Conservation (phyloP, 2,888 invertebrate genomes). For the Leptura quadrifasciata region DNA sequence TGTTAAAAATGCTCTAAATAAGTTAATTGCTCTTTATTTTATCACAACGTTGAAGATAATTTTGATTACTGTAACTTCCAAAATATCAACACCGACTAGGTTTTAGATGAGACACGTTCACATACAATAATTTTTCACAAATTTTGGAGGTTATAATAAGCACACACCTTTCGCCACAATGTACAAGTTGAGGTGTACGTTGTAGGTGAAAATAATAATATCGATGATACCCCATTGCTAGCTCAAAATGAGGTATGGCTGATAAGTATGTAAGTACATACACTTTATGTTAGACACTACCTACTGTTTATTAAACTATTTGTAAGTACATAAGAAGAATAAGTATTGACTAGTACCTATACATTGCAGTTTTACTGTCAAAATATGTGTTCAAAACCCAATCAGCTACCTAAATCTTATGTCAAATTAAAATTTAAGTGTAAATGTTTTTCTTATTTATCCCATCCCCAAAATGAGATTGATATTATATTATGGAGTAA, state of each 20-base stretch:
- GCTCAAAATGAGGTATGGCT: slow-evolving; percentile 70
- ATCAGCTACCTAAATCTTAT: slow-evolving; percentile 74
- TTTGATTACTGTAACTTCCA: slow-evolving; percentile 43
- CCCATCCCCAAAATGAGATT: background rate
- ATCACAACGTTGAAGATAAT: slow-evolving; percentile 54
- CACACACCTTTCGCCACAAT: slow-evolving; percentile 8
- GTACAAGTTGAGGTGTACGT: slow-evolving; percentile 25
- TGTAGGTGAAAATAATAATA: slow-evolving; percentile 22
- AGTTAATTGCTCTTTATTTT: slow-evolving; percentile 61
- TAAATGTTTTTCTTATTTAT: slow-evolving; percentile 52
- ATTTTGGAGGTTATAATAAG: slow-evolving; percentile 46
- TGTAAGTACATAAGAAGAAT: slow-evolving; percentile 66
- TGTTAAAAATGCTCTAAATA: slow-evolving; percentile 64
- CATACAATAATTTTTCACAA: slow-evolving; percentile 44
- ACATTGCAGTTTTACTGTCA: slow-evolving; percentile 73
- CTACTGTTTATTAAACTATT: slow-evolving; percentile 62
- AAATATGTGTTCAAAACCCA: slow-evolving; percentile 75
- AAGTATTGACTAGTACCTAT: slow-evolving; percentile 72
- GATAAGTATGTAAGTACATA: slow-evolving; percentile 36
- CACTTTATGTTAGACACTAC: slow-evolving; percentile 63
- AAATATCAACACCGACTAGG: slow-evolving; percentile 44
- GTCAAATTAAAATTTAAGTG: slow-evolving; percentile 72
- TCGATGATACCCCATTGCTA: slow-evolving; percentile 66
- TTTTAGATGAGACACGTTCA: slow-evolving; percentile 46
- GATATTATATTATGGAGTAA: no score